Percentiles rank a stretch among this genome's conserved stretches.
phyloP scores from a whole-genome alignment of 2,888 invertebrate genomes.

The Brachypalpus laphriformis region DNA sequence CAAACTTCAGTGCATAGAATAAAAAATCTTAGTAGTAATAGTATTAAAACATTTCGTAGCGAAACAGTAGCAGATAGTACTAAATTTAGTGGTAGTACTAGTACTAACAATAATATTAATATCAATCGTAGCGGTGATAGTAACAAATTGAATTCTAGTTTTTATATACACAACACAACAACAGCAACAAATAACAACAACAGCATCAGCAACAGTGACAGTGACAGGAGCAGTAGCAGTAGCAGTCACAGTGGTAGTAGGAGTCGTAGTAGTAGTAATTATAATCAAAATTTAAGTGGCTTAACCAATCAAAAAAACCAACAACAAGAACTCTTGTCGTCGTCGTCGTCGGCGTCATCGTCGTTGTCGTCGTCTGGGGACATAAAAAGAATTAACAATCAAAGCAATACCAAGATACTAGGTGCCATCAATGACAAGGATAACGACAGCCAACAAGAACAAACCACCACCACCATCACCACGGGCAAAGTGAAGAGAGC shows the following conservation, averaged over 20 bases:
- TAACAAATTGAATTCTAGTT: constrained; percentile 73
- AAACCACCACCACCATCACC: neutral
- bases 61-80: constrained; percentile 67
- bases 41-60: constrained; percentile 70
- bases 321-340: constrained; percentile 60
- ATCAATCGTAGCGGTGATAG: constrained; percentile 73
- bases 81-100: constrained; percentile 74
- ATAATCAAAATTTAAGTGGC: constrained; percentile 79
- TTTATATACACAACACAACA: constrained; percentile 64
- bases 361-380: constrained; percentile 11
- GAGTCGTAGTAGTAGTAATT: constrained; percentile 70
- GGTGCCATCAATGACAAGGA: constrained; percentile 43
- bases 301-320: constrained; percentile 75
- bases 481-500: constrained; percentile 49
- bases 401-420: constrained; percentile 57
- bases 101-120: constrained; percentile 75
- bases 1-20: constrained; percentile 63
- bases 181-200: constrained; percentile 1
- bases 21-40: constrained; percentile 64
- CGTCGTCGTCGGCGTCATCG: neutral
- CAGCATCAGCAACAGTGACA: neutral
- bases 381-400: constrained; percentile 46
- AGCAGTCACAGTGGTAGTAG: neutral
- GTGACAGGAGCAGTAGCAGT: neutral
- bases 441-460: constrained; percentile 28